phyloP scores from a whole-genome alignment of 2,113 vertebrate genomes.

The Onychostruthus taczanowskii region DNA sequence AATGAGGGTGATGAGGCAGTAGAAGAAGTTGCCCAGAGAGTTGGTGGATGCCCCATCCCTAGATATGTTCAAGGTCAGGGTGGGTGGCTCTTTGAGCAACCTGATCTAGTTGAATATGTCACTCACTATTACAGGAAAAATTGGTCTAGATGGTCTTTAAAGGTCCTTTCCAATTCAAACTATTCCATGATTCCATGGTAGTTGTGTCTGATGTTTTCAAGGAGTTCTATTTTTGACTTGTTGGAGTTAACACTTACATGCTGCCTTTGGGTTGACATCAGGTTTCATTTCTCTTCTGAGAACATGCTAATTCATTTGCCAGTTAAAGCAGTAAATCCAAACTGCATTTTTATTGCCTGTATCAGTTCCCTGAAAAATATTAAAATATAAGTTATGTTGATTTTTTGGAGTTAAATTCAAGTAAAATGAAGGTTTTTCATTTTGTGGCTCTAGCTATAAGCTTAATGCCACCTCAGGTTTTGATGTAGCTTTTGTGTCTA shows the following conservation, averaged over 20 bases:
- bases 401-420: background rate
- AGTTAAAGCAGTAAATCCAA: conserved; percentile 18
- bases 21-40: background rate
- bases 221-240: background rate
- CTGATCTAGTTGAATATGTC: background rate
- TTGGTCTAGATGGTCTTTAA: background rate
- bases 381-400: background rate
- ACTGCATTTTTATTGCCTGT: background rate
- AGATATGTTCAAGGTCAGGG: background rate
- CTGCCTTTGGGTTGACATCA: background rate
- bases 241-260: background rate
- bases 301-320: background rate
- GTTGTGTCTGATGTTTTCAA: background rate
- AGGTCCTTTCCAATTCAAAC: background rate
- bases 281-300: background rate
- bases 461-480: background rate
- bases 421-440: background rate
- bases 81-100: accelerated
- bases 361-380: background rate
- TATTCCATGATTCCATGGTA: background rate
- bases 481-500: conserved; percentile 14
- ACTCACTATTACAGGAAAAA: too few relatives aligned
- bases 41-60: background rate
- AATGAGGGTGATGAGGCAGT: background rate
- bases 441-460: background rate